These are phyloP conservation scores for Leptopilina syphax DNA, from an alignment of 2,888 invertebrate genomes.

Conservation along the genomic window DNA sequence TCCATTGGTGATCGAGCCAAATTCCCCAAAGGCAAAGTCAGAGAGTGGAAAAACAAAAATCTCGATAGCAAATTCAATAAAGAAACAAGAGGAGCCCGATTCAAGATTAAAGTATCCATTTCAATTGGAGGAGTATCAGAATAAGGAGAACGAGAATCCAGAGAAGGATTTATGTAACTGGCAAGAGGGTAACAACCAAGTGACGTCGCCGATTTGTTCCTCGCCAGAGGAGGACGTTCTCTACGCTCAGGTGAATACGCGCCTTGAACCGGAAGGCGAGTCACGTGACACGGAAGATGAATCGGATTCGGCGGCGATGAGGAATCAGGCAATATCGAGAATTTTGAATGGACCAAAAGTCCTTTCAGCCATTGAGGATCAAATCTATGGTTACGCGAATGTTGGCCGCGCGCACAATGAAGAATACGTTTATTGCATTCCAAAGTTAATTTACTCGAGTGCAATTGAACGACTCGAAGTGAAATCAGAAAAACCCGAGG, in stretches of 20 bases:
- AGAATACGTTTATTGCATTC: conserved; percentile 67
- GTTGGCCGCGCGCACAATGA: conserved; percentile 61
- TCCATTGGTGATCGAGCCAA: conserved; percentile 66
- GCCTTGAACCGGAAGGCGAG: conserved; percentile 72
- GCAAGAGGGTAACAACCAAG: conserved; percentile 2
- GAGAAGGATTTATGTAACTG: conserved; percentile 64
- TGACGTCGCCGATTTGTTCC: conserved; percentile 59
- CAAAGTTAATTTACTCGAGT: conserved; percentile 64
- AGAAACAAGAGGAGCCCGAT: conserved; percentile 56
- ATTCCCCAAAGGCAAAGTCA: conserved; percentile 64
- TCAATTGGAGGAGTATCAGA: conserved; percentile 80
- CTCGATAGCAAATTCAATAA: conserved; percentile 67
- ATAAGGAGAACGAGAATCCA: conserved; percentile 85
- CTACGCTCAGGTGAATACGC: conserved; percentile 71
- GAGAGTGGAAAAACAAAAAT: conserved; percentile 70
- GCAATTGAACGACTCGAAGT: conserved; percentile 68
- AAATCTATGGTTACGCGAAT: conserved; percentile 58
- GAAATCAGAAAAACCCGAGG: conserved; percentile 76
- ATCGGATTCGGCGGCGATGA: conserved; percentile 58
- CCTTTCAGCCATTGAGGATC: conserved; percentile 47
- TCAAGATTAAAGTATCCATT: conserved; percentile 67
- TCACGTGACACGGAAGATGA: conserved; percentile 74
- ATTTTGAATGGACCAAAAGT: conserved; percentile 53
- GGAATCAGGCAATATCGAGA: conserved; percentile 47
- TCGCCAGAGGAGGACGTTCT: conserved; percentile 70